Evolutionary conservation across 2,797 vertebrate species (phyloP).

Genomic region (Sciurus carolinensis): DNA sequence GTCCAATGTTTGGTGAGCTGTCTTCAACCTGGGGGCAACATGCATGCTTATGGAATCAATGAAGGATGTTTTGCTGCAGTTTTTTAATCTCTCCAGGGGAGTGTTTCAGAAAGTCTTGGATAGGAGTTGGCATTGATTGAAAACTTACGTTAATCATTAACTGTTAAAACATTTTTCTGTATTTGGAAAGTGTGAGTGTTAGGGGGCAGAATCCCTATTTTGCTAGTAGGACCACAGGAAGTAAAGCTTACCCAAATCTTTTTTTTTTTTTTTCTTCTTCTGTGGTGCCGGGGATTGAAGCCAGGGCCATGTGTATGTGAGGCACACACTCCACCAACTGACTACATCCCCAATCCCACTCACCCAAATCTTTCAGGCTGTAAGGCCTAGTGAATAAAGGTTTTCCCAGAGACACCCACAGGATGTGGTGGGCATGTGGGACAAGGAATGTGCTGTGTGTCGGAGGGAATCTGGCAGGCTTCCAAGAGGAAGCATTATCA

Average conservation of each 20-base stretch:
- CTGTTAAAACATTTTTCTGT: conserved; percentile 65
- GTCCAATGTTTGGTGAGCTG: background rate
- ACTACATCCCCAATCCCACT: background rate
- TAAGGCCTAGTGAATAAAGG: background rate
- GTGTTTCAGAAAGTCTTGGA: conserved; percentile 52
- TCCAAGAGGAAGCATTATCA: background rate
- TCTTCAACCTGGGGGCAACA: background rate
- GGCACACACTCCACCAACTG: too few relatives aligned
- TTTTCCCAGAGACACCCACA: background rate
- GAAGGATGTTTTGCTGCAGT: conserved; percentile 18
- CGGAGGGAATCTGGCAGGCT: background rate
- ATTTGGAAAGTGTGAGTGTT: background rate
- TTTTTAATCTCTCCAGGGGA: conserved; percentile 69
- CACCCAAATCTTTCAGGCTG: background rate
- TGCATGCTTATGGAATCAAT: conserved; percentile 54
- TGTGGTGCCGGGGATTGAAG: too few relatives aligned
- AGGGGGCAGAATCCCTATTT: background rate
- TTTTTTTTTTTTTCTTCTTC: background rate
- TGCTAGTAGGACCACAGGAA: background rate
- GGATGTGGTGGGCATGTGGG: background rate
- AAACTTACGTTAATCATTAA: conserved; percentile 53
- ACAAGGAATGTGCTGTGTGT: background rate
- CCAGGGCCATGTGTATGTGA: too few relatives aligned
- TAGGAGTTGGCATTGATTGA: conserved; percentile 7
- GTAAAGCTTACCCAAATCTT: background rate